Base-by-base conservation (phyloP, 2,797 vertebrate species). In the Bufotes viridis region DNA sequence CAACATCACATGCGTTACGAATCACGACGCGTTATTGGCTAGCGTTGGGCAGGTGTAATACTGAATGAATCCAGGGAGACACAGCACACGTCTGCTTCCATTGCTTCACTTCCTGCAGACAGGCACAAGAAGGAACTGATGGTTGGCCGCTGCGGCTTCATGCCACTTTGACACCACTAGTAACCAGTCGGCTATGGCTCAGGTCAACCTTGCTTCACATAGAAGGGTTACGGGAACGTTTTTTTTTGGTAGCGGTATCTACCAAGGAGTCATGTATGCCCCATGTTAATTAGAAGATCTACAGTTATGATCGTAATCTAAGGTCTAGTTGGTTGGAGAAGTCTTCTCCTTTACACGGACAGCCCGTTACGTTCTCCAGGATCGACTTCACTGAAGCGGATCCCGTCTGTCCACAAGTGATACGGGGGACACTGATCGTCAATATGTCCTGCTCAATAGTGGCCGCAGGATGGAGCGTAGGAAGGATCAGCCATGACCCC, bases 401-500 rank as follows among this genome's bases (percentile, higher is more conserved):
- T 70, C 1, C 42, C 81, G 42, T 11, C 51, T 22, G 42, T 14
- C 78, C 65, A 60, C n/a, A 81, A 15, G 20, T 22, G 9, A 51
- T 53, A n/a, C 58, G 22, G 29, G 8, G 10, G 20, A 70, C 55
- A 26, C n/a, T 11, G 34, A 26, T 58, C 49, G 78, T 85, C 78
- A 69, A 42, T 9, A 24, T n/a, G 42, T 24, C 15, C 69, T 86
- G 18, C 24, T 51, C 75, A 57, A 60, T 81, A 51, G 61, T 60
- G 15, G 22, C 57, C 61, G 29, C 12, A 42, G 57, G 26, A 69
- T 34, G 78, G 15, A 2, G 42, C 2, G 24, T 70, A 78, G 22
- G 4, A 0, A 0, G 9, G 74, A 26, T 24, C 61, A 1, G 65
- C 34, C 10, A 20, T 3, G 2, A 20, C 22, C 76, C 24, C 18